phyloP scores from a whole-genome alignment of 1,140 invertebrate species.

The Notospermus geniculatus region DNA sequence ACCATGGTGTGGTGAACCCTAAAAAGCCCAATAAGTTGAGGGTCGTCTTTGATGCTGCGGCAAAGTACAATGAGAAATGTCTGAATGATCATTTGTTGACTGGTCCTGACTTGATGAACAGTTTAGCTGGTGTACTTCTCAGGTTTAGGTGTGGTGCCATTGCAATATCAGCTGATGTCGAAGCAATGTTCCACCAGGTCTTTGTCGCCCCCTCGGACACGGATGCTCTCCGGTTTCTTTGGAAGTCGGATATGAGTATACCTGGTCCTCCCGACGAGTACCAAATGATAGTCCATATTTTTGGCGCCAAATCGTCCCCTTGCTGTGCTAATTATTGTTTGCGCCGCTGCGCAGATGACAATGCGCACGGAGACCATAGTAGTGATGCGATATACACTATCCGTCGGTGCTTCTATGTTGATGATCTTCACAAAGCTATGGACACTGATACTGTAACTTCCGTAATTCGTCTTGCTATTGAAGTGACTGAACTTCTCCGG shows the following conservation, averaged over 20 bases:
- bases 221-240: not conserved
- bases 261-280: not conserved
- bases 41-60: constrained; percentile 27
- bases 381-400: not conserved
- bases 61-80: constrained; percentile 16
- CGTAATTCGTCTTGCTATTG: no score
- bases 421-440: not conserved
- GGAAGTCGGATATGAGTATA: not conserved
- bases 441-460: no score
- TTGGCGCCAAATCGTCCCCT: constrained; percentile 4
- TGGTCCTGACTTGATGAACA: constrained; percentile 25
- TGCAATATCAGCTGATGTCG: not conserved
- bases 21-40: constrained; percentile 23
- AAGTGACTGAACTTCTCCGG: no score
- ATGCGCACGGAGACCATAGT: not conserved
- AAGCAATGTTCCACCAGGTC: constrained; percentile 1
- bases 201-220: not conserved
- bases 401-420: not conserved
- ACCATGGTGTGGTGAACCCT: constrained; percentile 26
- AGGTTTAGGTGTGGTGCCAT: no score
- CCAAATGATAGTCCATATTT: constrained; percentile 5
- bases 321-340: constrained; percentile 7
- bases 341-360: not conserved
- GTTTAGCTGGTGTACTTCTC: constrained; percentile 13
- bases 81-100: constrained; percentile 24